Conservation (phyloP, 1,140 invertebrate species). For the Eriosoma lanigerum region DNA sequence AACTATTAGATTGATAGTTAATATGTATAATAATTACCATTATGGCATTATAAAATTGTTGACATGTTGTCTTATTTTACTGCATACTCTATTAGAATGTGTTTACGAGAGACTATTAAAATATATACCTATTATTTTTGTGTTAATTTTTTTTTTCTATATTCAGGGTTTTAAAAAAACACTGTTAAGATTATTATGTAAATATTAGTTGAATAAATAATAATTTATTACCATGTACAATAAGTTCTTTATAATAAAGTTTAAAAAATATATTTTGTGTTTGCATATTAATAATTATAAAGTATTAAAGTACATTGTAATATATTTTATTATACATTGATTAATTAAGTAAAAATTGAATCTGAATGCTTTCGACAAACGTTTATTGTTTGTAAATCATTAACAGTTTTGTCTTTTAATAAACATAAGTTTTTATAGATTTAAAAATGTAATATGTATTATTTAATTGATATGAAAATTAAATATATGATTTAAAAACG, state of each 20-base stretch:
- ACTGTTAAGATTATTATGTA: conserved; percentile 12
- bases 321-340: too few species aligned
- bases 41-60: not conserved
- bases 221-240: not conserved
- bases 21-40: conserved; percentile 5
- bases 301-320: too few species aligned
- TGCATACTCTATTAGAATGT: not conserved
- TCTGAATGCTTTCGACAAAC: not conserved
- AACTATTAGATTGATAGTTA: not conserved
- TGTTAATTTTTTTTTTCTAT: not conserved
- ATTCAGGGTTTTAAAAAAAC: not conserved
- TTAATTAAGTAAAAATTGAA: not conserved
- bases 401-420: not conserved
- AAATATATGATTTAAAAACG: not conserved
- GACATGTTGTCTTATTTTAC: not conserved
- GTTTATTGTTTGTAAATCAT: not conserved
- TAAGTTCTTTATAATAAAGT: not conserved
- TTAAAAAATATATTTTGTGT: not conserved
- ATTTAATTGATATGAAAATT: not conserved
- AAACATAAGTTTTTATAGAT: not conserved
- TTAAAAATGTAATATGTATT: not conserved
- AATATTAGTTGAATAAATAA: conserved; percentile 22
- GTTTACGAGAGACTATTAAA: not conserved
- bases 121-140: not conserved
- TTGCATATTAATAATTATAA: not conserved